These are phyloP conservation scores for Thymelicus acteon DNA, from an alignment of 2,888 invertebrate species.

Conservation along the genomic window DNA sequence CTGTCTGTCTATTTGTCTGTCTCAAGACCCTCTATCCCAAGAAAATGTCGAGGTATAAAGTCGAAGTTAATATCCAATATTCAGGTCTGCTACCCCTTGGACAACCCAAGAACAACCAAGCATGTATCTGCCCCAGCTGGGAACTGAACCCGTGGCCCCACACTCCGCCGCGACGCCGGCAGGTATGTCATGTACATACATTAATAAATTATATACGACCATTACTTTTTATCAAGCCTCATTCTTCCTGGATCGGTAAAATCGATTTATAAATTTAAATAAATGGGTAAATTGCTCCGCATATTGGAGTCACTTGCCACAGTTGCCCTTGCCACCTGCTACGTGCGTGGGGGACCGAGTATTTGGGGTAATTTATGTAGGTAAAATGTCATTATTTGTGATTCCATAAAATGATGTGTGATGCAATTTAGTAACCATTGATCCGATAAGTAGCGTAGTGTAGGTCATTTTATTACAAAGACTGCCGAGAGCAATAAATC, in stretches of 20 bases:
- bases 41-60: too few species aligned
- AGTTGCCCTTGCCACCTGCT: constrained; percentile 27
- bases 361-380: constrained; percentile 44
- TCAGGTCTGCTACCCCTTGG: too few species aligned
- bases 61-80: too few species aligned
- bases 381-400: constrained; percentile 38
- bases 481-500: background rate
- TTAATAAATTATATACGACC: too few species aligned
- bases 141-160: too few species aligned
- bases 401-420: constrained; percentile 42
- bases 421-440: constrained; percentile 39
- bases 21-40: too few species aligned
- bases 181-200: too few species aligned
- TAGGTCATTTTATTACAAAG: background rate
- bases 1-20: too few species aligned
- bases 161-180: too few species aligned
- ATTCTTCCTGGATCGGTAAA: constrained; percentile 1
- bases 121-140: too few species aligned
- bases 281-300: constrained; percentile 26
- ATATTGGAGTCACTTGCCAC: constrained; percentile 36
- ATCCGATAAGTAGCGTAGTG: constrained; percentile 18
- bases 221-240: background rate
- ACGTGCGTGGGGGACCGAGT: constrained; percentile 37
- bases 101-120: too few species aligned
- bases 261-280: constrained; percentile 27